Base-by-base conservation (phyloP, 2,888 invertebrate genomes). In the Neoitamus cyanurus region DNA sequence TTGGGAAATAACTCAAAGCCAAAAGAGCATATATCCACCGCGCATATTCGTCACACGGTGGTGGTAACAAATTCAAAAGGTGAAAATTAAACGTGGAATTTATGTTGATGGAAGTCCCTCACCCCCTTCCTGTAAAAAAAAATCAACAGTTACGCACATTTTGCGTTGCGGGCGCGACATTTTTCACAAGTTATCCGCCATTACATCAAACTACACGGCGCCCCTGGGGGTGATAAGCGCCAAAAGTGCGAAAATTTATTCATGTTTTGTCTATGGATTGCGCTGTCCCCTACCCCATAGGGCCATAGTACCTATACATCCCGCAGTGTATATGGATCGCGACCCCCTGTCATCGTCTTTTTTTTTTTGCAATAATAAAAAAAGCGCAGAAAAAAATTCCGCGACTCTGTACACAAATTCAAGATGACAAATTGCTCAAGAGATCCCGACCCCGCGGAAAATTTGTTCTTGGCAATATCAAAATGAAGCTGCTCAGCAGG, bases 381-480 rank as follows among this genome's bases (percentile, higher is more conserved):
- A 58, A 58, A 58, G 25, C 15, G n/a, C n/a, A 34, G 5, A 13
- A 42, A 77, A 37, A 42, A 46, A 77, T 20, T 77, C n/a, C 77
- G 77, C 77, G 77, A 46, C 28, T 77, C 77, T 42, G 28, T 42
- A 77, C 77, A 77, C 77, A 46, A 77, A 77, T 46, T 77, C 30
- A 77, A 42, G 42, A 77, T 77, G 77, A 77, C 77, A 77, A 77
- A 77, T 77, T 77, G 77, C 15, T 15, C 11, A 70, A 70, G 73
- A 42, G 42, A 77, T 31, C 15, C 46, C 42, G 13, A 42, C n/a
- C 77, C 58, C 58, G 42, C 36, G 73, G 5, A n/a, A 30, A 77
- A 46, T 77, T 77, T 77, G 77, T 46, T 77, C 77, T 36, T 77
- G 20, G 77, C 77, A 77, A 77, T 77, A 77, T 77, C 77, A 77